Conservation (phyloP, 2,888 invertebrate genomes). For the Drosophila kuntzei region DNA sequence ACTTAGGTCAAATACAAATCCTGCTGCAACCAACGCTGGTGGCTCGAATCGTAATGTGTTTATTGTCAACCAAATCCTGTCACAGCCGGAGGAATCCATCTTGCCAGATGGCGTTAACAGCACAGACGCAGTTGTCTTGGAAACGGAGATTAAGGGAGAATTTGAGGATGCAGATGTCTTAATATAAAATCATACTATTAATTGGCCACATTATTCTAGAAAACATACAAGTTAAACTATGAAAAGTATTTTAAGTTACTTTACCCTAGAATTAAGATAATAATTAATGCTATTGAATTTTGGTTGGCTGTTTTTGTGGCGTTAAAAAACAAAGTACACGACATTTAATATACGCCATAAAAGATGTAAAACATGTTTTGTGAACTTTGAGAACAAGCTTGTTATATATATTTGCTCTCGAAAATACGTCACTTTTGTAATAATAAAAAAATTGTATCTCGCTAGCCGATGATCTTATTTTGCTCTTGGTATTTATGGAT, state of each 20-base stretch:
- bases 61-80: conserved; percentile 52
- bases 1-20: neutral
- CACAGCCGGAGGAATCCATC: conserved; percentile 58
- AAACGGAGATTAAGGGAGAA: conserved; percentile 63
- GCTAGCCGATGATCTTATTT: neutral
- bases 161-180: conserved; percentile 59
- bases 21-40: neutral
- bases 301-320: conserved; percentile 1
- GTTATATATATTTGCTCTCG: conserved; percentile 8
- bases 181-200: neutral
- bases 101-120: conserved; percentile 46
- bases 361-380: conserved; percentile 14
- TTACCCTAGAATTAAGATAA: conserved; percentile 24
- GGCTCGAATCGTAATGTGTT: conserved; percentile 47
- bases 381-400: conserved; percentile 4
- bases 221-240: neutral
- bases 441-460: conserved; percentile 17
- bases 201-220: neutral
- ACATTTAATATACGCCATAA: neutral
- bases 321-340: neutral
- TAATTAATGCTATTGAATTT: neutral
- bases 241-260: conserved; percentile 55
- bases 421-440: neutral
- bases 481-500: neutral
- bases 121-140: conserved; percentile 12